Conservation (phyloP, 2,797 vertebrate genomes). For the Cercopithecus mitis region DNA sequence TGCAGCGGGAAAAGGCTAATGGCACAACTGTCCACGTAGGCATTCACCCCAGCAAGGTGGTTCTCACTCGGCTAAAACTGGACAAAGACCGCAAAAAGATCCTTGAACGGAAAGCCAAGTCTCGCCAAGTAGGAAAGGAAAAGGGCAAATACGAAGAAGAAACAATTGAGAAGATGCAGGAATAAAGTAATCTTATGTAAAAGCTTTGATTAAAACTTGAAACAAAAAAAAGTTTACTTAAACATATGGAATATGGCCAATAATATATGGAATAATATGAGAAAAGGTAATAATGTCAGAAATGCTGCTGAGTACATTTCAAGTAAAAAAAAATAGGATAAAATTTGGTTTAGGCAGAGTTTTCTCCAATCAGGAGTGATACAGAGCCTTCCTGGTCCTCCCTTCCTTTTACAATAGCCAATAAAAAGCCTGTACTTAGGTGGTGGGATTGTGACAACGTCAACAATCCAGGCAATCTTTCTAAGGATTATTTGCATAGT, state of each 20-base stretch:
- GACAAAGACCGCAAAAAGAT: no score
- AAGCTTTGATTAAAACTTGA: no score
- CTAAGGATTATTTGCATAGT: conserved; percentile 54
- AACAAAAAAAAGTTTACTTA: conserved; percentile 22
- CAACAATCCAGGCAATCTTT: conserved; percentile 46
- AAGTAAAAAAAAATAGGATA: neutral
- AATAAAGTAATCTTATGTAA: no score
- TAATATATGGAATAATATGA: neutral
- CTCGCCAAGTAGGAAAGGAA: no score
- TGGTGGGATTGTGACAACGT: conserved; percentile 71
- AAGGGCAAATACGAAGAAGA: no score
- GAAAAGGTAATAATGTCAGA: conserved; percentile 20
- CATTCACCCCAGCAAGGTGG: no score
- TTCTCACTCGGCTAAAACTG: no score
- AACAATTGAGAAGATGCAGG: no score
- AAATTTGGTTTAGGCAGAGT: conserved; percentile 28
- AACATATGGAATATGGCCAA: neutral
- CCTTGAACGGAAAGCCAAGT: no score
- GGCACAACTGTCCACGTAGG: no score
- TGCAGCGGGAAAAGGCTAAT: no score
- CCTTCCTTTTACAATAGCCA: conserved; percentile 51
- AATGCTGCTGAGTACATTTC: conserved; percentile 40
- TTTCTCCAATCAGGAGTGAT: conserved; percentile 1
- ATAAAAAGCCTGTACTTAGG: conserved; percentile 44
- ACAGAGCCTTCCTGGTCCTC: neutral